phyloP scores from a whole-genome alignment of 2,888 invertebrate species.

The Leptinotarsa rubiginosa region DNA sequence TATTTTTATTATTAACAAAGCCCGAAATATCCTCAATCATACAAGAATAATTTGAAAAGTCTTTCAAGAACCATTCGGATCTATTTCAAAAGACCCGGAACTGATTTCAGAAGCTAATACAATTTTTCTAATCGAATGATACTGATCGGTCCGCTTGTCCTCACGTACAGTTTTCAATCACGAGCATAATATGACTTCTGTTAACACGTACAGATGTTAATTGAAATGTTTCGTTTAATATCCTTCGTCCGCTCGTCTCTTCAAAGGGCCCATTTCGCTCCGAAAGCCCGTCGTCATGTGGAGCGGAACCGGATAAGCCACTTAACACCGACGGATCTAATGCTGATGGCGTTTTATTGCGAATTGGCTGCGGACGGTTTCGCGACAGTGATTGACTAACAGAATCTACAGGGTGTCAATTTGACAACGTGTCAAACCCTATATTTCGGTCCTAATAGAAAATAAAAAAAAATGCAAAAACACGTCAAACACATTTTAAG shows the following conservation, averaged over 20 bases:
- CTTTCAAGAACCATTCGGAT: too few species aligned
- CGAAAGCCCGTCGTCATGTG: conserved; percentile 1
- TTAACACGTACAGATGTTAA: conserved; percentile 8
- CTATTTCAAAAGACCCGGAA: too few species aligned
- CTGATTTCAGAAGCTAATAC: too few species aligned
- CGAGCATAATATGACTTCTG: background rate
- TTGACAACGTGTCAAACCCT: too few species aligned
- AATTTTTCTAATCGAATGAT: too few species aligned
- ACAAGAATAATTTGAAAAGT: too few species aligned
- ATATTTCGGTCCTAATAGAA: too few species aligned
- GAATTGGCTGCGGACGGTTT: background rate
- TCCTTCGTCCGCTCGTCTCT: conserved; percentile 8
- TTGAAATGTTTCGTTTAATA: conserved; percentile 19
- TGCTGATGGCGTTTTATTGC: background rate
- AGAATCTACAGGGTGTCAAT: too few species aligned
- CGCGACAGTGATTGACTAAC: background rate
- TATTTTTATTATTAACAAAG: too few species aligned
- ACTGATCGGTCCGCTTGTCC: background rate
- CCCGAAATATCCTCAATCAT: too few species aligned
- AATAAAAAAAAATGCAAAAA: too few species aligned
- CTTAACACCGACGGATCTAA: conserved; percentile 23
- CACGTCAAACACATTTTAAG: too few species aligned
- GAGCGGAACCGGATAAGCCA: conserved; percentile 30
- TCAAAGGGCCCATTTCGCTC: conserved; percentile 21
- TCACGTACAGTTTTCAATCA: background rate